Conservation (phyloP, 2,797 vertebrate species). For the Otolemur crassicaudatus region DNA sequence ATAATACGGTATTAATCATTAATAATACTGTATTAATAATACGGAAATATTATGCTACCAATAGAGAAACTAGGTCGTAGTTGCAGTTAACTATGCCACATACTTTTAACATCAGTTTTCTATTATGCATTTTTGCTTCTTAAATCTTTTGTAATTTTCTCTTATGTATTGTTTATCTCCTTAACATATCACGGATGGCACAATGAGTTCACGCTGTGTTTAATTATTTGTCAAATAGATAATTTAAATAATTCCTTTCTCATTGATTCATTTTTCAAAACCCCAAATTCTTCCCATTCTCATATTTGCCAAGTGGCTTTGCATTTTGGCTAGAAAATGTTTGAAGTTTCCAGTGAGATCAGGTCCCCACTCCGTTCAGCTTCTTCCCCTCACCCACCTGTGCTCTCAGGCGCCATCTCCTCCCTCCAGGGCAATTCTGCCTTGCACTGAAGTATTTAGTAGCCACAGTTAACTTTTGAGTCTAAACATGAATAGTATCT, state of each 20-base stretch:
- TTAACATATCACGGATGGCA: background rate
- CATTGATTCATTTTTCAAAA: background rate
- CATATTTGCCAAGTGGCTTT: background rate
- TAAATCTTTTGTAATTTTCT: background rate
- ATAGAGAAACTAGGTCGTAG: background rate
- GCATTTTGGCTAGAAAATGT: background rate
- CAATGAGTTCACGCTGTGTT: background rate
- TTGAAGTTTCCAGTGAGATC: background rate
- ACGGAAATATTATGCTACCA: background rate
- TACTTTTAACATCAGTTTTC: background rate
- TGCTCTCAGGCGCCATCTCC: background rate
- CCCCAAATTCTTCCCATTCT: background rate
- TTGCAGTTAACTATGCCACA: background rate
- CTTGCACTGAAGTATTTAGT: background rate
- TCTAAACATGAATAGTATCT: background rate
- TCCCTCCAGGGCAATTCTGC: background rate
- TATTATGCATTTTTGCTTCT: background rate
- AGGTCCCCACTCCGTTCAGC: background rate
- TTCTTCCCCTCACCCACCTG: background rate
- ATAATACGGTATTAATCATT: background rate
- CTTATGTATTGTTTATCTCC: background rate
- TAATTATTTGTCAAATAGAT: constrained; percentile 8
- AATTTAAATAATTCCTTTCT: background rate
- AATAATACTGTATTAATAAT: background rate
- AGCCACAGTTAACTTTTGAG: background rate